Evolutionary conservation across 2,797 vertebrate genomes (phyloP).

Genomic region (Sciurus vulgaris): DNA sequence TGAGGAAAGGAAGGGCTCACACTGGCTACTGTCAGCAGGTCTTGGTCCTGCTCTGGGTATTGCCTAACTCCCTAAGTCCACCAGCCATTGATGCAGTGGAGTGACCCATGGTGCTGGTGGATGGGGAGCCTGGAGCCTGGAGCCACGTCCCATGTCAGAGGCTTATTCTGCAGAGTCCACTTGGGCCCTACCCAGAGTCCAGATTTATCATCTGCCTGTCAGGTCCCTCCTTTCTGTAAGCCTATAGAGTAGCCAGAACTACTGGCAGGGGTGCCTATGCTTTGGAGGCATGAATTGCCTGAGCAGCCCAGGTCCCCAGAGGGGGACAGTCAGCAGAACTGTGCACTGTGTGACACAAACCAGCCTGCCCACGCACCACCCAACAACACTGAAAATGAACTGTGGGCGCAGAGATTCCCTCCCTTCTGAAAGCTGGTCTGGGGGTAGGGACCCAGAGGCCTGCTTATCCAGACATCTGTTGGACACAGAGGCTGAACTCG

Average conservation of each 20-base stretch:
- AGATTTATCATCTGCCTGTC: not conserved
- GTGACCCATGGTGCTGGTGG: not conserved
- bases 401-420: not conserved
- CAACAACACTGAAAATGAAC: not conserved
- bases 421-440: not conserved
- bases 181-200: not conserved
- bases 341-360: not conserved
- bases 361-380: not conserved
- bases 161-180: not conserved
- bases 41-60: not conserved
- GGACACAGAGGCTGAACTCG: not conserved
- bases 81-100: not conserved
- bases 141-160: not conserved
- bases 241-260: not conserved
- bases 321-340: not conserved
- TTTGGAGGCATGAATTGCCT: fast-evolving
- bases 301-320: not conserved
- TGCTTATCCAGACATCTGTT: not conserved
- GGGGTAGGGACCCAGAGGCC: not conserved
- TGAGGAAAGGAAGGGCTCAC: not conserved
- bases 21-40: not conserved
- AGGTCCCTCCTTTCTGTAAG: not conserved
- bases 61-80: not conserved
- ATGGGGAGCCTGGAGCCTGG: not conserved
- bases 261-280: not conserved